These are phyloP conservation scores for Alouatta palliata DNA, from an alignment of 2,113 vertebrate species.

Conservation along the genomic window DNA sequence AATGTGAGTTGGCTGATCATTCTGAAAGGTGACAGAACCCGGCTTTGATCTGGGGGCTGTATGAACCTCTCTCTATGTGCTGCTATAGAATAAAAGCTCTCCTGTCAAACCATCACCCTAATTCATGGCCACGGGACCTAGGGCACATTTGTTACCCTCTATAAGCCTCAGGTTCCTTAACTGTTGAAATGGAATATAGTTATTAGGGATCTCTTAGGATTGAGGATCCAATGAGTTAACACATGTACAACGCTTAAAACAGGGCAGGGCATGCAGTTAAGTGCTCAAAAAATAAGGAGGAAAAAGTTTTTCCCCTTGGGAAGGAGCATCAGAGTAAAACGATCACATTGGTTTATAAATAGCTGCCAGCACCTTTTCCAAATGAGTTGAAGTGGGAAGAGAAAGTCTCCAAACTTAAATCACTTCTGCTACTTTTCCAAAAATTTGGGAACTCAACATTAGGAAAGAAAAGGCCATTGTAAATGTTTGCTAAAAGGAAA, in stretches of 20 bases:
- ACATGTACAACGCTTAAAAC: not conserved
- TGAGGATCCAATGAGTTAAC: not conserved
- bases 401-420: not conserved
- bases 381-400: not conserved
- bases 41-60: not conserved
- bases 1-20: not conserved
- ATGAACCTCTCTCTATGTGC: not conserved
- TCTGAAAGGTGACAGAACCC: not conserved
- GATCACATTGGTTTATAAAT: not conserved
- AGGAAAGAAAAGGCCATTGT: slow-evolving; percentile 1
- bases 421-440: not conserved
- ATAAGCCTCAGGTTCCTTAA: not conserved
- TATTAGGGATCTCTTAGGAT: not conserved
- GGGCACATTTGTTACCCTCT: not conserved
- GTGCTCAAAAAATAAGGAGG: not conserved
- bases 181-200: not conserved
- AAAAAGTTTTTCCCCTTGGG: not conserved
- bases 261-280: not conserved
- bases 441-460: slow-evolving; percentile 2
- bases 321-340: not conserved
- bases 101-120: not conserved
- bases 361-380: slow-evolving; percentile 17
- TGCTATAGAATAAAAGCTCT: not conserved
- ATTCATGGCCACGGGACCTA: not conserved
- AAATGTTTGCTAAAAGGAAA: not conserved